Percentiles rank a stretch among this genome's conserved stretches.
phyloP scores from a whole-genome alignment of 1,140 invertebrate genomes.

The Aphelenchoides besseyi region DNA sequence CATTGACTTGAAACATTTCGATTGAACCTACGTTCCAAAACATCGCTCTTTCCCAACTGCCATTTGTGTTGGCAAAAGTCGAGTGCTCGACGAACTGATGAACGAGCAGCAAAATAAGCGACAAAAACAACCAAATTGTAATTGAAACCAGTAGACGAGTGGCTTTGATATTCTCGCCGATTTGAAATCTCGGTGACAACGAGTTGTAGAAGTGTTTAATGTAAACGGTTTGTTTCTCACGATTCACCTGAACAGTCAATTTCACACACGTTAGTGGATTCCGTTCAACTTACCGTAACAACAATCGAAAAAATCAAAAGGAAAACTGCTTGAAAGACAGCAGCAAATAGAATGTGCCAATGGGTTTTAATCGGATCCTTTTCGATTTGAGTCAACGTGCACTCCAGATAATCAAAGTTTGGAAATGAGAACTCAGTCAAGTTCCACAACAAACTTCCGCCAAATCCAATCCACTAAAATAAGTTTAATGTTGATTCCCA shows the following conservation, averaged over 20 bases:
- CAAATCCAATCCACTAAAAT: constrained; percentile 17
- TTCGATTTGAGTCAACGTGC: constrained; percentile 20
- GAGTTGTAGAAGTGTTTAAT: constrained; percentile 29
- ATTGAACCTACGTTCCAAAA: constrained; percentile 5
- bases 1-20: too few species aligned
- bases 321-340: constrained; percentile 24
- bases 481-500: background rate
- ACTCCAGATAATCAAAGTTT: constrained; percentile 19
- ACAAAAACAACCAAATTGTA: constrained; percentile 9
- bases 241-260: constrained; percentile 23
- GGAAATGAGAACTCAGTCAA: constrained; percentile 3
- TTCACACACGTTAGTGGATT: background rate
- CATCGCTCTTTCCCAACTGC: background rate
- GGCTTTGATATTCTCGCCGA: constrained; percentile 31
- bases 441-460: background rate
- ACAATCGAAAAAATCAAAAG: constrained; percentile 21
- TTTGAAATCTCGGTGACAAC: constrained; percentile 32
- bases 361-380: constrained; percentile 29
- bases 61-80: background rate
- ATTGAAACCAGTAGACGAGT: constrained; percentile 17
- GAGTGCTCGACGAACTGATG: constrained; percentile 3
- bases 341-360: constrained; percentile 23
- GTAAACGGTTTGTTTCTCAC: constrained; percentile 25
- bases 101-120: background rate
- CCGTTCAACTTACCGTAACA: constrained; percentile 22